Evolutionary conservation across 30 jellyfish, hydroid and myxozoan genomes (phyloP).

Genomic region (Mastigias papua): DNA sequence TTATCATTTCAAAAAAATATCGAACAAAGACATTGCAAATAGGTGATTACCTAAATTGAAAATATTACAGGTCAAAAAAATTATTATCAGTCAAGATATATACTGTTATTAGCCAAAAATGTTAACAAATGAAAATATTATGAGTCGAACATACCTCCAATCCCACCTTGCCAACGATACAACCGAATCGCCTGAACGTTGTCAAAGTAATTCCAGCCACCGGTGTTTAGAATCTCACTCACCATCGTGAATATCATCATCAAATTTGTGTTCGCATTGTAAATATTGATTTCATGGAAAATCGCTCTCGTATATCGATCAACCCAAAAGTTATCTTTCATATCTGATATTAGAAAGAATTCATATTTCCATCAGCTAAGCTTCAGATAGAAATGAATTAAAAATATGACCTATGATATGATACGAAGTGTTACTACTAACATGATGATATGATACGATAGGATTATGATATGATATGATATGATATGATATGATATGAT

Average conservation of each 20-base stretch:
- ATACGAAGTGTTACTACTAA: too few relatives aligned
- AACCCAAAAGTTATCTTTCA: slow-evolving; percentile 92
- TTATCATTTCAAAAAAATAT: too few relatives aligned
- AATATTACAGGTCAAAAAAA: too few relatives aligned
- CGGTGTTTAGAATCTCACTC: slow-evolving; percentile 91
- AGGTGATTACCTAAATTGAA: too few relatives aligned
- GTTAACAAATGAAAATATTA: not conserved
- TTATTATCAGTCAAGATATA: too few relatives aligned
- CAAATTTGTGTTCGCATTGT: slow-evolving; percentile 93
- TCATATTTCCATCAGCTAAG: not conserved
- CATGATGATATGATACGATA: not conserved
- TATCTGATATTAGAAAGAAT: not conserved
- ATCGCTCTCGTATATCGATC: slow-evolving; percentile 95
- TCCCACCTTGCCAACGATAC: slow-evolving; percentile 91
- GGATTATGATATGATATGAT: not conserved
- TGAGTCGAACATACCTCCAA: slow-evolving; percentile 56
- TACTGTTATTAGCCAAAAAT: not conserved
- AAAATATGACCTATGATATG: not conserved
- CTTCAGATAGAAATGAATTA: not conserved
- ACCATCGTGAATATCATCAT: slow-evolving; percentile 87
- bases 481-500: not conserved
- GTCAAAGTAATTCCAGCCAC: slow-evolving; percentile 86
- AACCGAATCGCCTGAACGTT: slow-evolving; percentile 90
- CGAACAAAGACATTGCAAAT: too few relatives aligned
- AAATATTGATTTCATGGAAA: slow-evolving; percentile 81